Evolutionary conservation across 2,797 vertebrate genomes (phyloP), one percentile per base, ranked within the genome.

Genomic region (Propithecus deckenii): DNA sequence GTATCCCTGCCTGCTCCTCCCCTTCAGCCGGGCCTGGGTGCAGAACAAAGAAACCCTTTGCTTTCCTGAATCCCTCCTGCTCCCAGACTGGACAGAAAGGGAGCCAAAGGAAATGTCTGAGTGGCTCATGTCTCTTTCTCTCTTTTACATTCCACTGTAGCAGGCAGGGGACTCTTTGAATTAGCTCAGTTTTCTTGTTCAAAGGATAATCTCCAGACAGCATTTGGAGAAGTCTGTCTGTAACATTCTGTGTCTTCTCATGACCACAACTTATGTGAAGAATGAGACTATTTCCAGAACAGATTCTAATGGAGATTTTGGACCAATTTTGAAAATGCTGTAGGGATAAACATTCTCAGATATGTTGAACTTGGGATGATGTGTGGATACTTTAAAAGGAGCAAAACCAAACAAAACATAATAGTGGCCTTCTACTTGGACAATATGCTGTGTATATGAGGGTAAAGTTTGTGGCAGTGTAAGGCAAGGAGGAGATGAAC

Each of bases 41-140:
- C 94, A 97, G 98, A 98, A 96, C 78, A 97, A 98, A 97, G 97
- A 95, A 83, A 90, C 52, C 41, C 97, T 95, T 95, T 96, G 88
- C 94, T 96, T 80, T 50, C 96, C 93, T 89, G 85, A 91, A 78
- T 84, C 63, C 83, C 30, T 41, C 15, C 52, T 48, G 76, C 23
- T 61, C 61, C 1, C 0, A 1, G 83, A 83, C 90, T 20, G 86
- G 95, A 96, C 46, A 38, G 97, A 91, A 94, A 87, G 79, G 81
- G 83, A 93, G 65, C 91, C 38, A 20, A 63, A 80, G 89, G 93
- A 95, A 69, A 67, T 0, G 14, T 94, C 95, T 75, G 81, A 87
- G 83, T 71, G 84, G 57, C 72, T 23, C 10, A 0, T 18, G 32
- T 71, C 67, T 76, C 75, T 80, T 18, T 75, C 25, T 50, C 55